Base-by-base conservation (phyloP, 2,888 invertebrate genomes). In the Odiellus spinosus region DNA sequence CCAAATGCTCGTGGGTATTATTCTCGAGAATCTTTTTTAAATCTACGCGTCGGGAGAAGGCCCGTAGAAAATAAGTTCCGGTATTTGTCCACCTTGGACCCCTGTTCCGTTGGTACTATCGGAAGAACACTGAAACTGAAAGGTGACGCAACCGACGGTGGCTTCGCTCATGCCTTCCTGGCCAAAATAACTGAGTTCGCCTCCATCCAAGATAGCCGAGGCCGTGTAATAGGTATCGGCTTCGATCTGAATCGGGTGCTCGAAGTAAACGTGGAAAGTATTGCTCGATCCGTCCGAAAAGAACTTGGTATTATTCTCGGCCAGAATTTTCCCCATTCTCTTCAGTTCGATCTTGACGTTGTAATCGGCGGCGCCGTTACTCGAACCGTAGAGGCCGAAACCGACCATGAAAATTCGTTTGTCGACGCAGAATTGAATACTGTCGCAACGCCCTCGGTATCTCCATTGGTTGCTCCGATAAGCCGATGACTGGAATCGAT, bases 41-140 rank as follows among this genome's bases (percentile, higher is more conserved):
- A 26, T 26, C 26, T 26, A 50, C 33, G 51, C 42, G 18, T 57
- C 56, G 48, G 76, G 73, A 34, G 80, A 77, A 17, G 88, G 86
- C 34, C 88, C 88, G 62, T 91, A 93, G 66, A 91, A 93, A 60
- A 93, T 88, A 50, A 93, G 73, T 71, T 95, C 93, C 3, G 93
- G 93, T 62, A 95, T 93, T 68, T 95, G 93, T 38, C 93, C 93
- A 41, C 93, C 93, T 68, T 93, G 91, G 8, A 93, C 91, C 8
- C 91, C 91, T 1, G 93, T 95, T 42, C 93, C 93, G 61, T 95
- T 95, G 46, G 93, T 95, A 69, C 90, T 90, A 64, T 93, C 93
- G 5, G 88, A 86, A 45, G 90, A 91, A 68, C 91, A 91, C 67
- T 93, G 91, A 69, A 93, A 95, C 70, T 91, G 91, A 71, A 93